These are phyloP conservation scores for Phalanger gymnotis DNA, from an alignment of 2,797 vertebrate genomes.

Conservation along the genomic window DNA sequence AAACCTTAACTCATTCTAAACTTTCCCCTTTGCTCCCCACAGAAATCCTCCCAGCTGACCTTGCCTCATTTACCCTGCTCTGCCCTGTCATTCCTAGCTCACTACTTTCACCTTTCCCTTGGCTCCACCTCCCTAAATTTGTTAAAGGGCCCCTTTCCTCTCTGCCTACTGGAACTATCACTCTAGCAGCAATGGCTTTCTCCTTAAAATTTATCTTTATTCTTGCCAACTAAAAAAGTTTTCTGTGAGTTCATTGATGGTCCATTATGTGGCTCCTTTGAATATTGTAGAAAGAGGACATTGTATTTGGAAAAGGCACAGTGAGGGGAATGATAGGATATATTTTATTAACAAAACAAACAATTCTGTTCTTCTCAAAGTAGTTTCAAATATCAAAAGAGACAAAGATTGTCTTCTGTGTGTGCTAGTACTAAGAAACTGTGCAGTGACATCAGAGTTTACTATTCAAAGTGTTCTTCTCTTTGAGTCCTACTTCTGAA, in stretches of 20 bases:
- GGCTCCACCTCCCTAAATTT: not conserved
- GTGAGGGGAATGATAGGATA: slow-evolving; percentile 29
- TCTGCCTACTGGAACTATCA: not conserved
- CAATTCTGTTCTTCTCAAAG: slow-evolving; percentile 43
- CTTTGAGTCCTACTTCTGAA: slow-evolving; percentile 20
- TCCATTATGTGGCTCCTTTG: slow-evolving; percentile 15
- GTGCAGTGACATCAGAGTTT: not conserved
- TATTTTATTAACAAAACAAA: slow-evolving; percentile 32
- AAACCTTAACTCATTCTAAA: not conserved
- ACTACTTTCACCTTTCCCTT: not conserved
- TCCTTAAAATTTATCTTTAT: not conserved
- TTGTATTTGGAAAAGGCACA: slow-evolving; percentile 12
- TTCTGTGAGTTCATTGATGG: slow-evolving; percentile 11
- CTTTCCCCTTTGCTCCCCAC: not conserved
- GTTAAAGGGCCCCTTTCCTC: not conserved
- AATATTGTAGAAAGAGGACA: slow-evolving; percentile 8
- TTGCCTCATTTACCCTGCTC: not conserved
- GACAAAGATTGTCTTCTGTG: not conserved
- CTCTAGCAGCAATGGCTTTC: not conserved
- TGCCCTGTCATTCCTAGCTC: not conserved
- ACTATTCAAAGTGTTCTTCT: not conserved
- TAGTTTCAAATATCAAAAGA: not conserved
- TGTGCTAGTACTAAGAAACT: not conserved
- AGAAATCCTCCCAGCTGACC: not conserved
- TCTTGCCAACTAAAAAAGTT: not conserved